phyloP scores from a whole-genome alignment of 2,797 vertebrate genomes.

The Leuciscus waleckii region DNA sequence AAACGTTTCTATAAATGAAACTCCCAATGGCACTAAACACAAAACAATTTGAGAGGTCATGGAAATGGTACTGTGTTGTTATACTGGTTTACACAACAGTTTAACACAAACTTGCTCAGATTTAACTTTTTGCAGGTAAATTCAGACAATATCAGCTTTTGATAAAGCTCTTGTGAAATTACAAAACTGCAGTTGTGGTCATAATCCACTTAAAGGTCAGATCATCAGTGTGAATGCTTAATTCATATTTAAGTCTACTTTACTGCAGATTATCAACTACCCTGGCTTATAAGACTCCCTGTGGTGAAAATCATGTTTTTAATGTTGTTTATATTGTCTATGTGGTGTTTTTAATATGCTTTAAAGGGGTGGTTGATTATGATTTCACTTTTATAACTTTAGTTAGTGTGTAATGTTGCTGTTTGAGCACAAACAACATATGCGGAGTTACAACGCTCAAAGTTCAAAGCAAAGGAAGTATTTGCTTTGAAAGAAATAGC shows the following conservation, averaged over 20 bases:
- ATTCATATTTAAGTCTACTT: background rate
- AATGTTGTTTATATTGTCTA: too few species aligned
- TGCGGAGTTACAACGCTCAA: too few species aligned
- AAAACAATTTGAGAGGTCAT: background rate
- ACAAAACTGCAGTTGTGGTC: background rate
- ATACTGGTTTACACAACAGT: background rate
- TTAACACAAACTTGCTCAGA: background rate
- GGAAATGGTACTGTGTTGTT: background rate
- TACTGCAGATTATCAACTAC: background rate
- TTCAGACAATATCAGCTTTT: background rate
- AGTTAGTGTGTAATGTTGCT: too few species aligned
- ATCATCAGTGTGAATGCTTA: background rate
- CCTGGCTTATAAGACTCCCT: too few species aligned
- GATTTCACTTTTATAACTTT: too few species aligned
- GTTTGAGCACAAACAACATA: too few species aligned
- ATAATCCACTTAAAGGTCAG: background rate
- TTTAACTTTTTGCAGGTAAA: background rate
- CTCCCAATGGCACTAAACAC: background rate
- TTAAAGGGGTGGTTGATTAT: too few species aligned
- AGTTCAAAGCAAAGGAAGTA: too few species aligned
- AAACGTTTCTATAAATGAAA: background rate
- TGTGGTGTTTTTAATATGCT: too few species aligned
- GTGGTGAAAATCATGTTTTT: too few species aligned
- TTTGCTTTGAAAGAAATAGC: rapidly evolving
- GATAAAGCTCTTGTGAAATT: background rate